Evolutionary conservation across 2,797 vertebrate genomes (phyloP).

Genomic region (Botia almorhae): DNA sequence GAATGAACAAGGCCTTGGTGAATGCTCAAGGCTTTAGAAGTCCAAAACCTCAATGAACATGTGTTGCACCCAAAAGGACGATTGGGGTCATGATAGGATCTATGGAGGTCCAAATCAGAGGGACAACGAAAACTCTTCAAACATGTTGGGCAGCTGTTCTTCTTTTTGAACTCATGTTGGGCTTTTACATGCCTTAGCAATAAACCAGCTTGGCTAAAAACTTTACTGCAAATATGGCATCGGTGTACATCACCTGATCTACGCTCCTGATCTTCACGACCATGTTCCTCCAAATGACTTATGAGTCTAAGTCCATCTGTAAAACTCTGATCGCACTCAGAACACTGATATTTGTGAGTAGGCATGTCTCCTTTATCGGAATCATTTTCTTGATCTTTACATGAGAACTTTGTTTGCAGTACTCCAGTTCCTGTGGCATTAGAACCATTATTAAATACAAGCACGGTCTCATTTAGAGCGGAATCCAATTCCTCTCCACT

Average conservation of each 20-base stretch:
- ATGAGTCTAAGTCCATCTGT: conserved; percentile 82
- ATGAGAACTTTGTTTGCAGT: conserved; percentile 72
- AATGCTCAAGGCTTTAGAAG: conserved; percentile 64
- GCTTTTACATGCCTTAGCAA: conserved; percentile 74
- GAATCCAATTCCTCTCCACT: conserved; percentile 63
- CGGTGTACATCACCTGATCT: conserved; percentile 58
- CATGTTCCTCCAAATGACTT: conserved; percentile 83
- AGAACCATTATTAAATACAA: conserved; percentile 68
- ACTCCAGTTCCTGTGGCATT: conserved; percentile 67
- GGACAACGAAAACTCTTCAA: conserved; percentile 56
- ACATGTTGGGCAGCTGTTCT: conserved; percentile 70
- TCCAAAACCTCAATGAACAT: conserved; percentile 72
- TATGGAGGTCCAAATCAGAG: conserved; percentile 74
- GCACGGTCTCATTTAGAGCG: conserved; percentile 66
- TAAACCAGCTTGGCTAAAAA: conserved; percentile 62
- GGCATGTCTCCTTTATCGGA: conserved; percentile 57
- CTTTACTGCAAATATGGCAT: conserved; percentile 71
- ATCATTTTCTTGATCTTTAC: conserved; percentile 64
- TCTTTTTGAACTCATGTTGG: conserved; percentile 61
- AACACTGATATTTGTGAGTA: conserved; percentile 79
- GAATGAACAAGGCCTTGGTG: conserved; percentile 70
- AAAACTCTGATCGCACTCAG: conserved; percentile 81
- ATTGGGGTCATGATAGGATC: conserved; percentile 69
- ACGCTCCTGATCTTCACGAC: conserved; percentile 73
- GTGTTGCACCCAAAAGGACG: conserved; percentile 71